Percentiles rank a stretch among this genome's conserved stretches.
Conservation (phyloP, 2,888 invertebrate species). For the Morpho helenor region DNA sequence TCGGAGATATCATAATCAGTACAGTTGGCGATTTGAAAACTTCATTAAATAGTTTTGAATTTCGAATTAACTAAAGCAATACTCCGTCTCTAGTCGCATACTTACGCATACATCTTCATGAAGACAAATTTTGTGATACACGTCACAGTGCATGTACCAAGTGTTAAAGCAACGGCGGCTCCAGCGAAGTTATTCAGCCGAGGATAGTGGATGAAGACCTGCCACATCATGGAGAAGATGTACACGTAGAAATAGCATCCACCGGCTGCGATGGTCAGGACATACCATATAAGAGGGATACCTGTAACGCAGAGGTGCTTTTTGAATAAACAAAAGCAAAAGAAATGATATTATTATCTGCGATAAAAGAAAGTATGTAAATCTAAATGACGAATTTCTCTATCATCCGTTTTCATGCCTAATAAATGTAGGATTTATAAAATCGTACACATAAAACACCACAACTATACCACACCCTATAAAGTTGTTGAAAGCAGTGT, state of each 20-base stretch:
- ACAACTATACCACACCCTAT: too few species aligned
- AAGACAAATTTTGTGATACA: conserved; percentile 40
- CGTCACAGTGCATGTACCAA: conserved; percentile 41
- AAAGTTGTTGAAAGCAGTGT: too few species aligned
- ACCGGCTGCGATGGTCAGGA: conserved; percentile 7
- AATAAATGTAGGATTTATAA: too few species aligned
- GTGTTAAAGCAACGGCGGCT: conserved; percentile 40
- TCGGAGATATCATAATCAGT: too few species aligned
- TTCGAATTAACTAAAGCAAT: too few species aligned
- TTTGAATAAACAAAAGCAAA: neutral
- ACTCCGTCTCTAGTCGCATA: neutral
- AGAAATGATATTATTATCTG: too few species aligned
- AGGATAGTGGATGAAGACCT: conserved; percentile 36
- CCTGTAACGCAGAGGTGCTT: neutral
- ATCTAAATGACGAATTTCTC: too few species aligned
- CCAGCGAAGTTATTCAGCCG: conserved; percentile 36
- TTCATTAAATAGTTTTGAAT: too few species aligned
- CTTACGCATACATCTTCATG: conserved; percentile 42
- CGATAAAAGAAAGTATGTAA: too few species aligned
- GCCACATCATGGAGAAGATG: conserved; percentile 44
- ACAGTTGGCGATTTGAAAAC: too few species aligned
- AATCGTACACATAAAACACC: too few species aligned
- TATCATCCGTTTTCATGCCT: too few species aligned
- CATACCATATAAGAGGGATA: conserved; percentile 1
- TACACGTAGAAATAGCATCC: conserved; percentile 44